Base-by-base conservation (phyloP, 1,140 invertebrate genomes). In the Hestina assimilis region DNA sequence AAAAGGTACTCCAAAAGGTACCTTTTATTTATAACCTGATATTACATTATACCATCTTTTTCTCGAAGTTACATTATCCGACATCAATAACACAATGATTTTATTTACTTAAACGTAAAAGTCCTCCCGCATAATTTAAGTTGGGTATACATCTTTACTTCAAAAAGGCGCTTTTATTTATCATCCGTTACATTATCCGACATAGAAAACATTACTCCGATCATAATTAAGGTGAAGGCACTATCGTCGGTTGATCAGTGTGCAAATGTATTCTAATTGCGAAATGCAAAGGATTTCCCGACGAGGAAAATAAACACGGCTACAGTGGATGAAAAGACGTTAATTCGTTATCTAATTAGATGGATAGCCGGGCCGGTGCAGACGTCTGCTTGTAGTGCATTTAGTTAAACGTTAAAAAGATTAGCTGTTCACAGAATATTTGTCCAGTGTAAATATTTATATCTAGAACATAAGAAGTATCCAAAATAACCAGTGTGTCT, bases 271-370 rank as follows among this genome's bases (percentile, higher is more conserved):
- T 66, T 67, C 61, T 63, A 75, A 78, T 76, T 69, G 69, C 57
- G 31, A 35, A 29, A 45, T 53, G 73, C 74, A 75, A 78, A 75
- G 71, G 73, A 76, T 51, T 59, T 62, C 43, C 58, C 71, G 69
- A 76, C 69, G 66, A 77, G 68, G 63, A 68, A 76, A 78, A 73
- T 74, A 80, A 72, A 72, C 69, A 75, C 33, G 33, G 53, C 59
- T 68, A 55, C 53, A 68, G 58, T 56, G 61, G 61, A 61, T 70
- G 64, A 71, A 72, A 75, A 75, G 74, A 78, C 69, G 75, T 73
- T 83, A 83, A 83, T 80, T 83, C 69, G 74, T 80, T 75, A 83
- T 79, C 75, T 81, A 81, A 81, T 81, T 80, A 80, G 71, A 71
- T 64, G 66, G 71, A 72, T 75, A 54, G 68, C 74, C 54, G 38